Evolutionary conservation across 2,888 invertebrate genomes (phyloP).

Genomic region (Xestia ashworthii): DNA sequence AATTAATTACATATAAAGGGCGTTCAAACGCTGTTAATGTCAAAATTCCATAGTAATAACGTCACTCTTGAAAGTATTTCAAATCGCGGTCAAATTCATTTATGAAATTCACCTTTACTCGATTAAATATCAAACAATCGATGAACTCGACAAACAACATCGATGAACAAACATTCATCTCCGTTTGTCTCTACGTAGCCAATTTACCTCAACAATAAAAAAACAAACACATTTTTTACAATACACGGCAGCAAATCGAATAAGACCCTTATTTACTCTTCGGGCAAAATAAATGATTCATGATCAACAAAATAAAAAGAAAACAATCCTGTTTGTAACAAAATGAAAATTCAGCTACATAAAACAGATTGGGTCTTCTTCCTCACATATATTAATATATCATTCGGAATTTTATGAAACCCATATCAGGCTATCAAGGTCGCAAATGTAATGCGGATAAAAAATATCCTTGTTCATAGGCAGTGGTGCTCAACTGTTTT

Average conservation of each 20-base stretch:
- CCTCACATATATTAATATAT: slow-evolving; percentile 59
- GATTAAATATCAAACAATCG: background rate
- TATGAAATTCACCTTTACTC: background rate
- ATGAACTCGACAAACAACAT: slow-evolving; percentile 15
- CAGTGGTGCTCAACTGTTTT: slow-evolving; percentile 41
- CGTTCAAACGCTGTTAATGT: no score
- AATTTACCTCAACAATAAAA: slow-evolving; percentile 38
- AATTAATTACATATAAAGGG: no score
- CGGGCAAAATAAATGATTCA: slow-evolving; percentile 58
- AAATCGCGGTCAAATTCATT: background rate
- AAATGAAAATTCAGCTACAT: slow-evolving; percentile 40
- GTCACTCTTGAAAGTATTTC: background rate
- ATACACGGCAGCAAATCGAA: slow-evolving; percentile 36
- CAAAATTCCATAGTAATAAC: background rate
- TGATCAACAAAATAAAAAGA: slow-evolving; percentile 52
- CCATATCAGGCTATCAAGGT: slow-evolving; percentile 61
- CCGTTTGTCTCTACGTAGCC: slow-evolving; percentile 9
- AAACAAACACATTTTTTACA: slow-evolving; percentile 40
- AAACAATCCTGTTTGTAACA: slow-evolving; percentile 42
- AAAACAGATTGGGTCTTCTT: slow-evolving; percentile 26
- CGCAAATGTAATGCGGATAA: slow-evolving; percentile 40
- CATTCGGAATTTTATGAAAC: slow-evolving; percentile 56
- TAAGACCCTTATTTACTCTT: slow-evolving; percentile 39
- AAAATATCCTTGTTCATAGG: slow-evolving; percentile 27
- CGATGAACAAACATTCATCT: slow-evolving; percentile 7